Percentiles rank a stretch among this genome's conserved stretches.
Evolutionary conservation across 2,113 vertebrate genomes (phyloP).

Genomic region (Heterochromis multidens): DNA sequence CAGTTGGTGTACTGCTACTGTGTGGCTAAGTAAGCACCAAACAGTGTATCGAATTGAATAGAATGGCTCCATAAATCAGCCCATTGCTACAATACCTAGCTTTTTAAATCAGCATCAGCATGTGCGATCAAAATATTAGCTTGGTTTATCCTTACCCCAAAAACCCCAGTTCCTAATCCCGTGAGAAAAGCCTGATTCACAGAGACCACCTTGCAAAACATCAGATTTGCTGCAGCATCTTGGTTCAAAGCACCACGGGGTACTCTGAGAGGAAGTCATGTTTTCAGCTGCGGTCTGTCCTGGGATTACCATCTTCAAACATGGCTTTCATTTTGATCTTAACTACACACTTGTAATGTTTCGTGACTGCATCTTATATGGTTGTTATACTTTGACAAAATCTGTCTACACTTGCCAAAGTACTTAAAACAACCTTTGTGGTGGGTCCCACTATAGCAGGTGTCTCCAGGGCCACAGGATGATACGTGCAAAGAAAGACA

Average conservation of each 20-base stretch:
- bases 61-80: background rate
- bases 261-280: background rate
- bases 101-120: background rate
- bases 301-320: background rate
- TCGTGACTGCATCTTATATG: background rate
- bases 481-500: background rate
- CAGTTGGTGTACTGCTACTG: background rate
- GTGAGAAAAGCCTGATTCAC: background rate
- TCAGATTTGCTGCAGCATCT: background rate
- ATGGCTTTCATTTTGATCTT: background rate
- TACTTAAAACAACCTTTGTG: background rate
- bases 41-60: background rate
- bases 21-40: background rate
- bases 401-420: background rate
- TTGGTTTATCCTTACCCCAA: background rate
- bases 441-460: background rate
- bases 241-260: background rate
- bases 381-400: background rate
- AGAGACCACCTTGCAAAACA: background rate
- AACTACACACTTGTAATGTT: background rate
- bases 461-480: background rate
- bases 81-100: background rate
- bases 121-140: background rate
- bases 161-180: background rate
- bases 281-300: background rate